Conservation (phyloP, 2,888 invertebrate genomes). For the Cyaniris semiargus region DNA sequence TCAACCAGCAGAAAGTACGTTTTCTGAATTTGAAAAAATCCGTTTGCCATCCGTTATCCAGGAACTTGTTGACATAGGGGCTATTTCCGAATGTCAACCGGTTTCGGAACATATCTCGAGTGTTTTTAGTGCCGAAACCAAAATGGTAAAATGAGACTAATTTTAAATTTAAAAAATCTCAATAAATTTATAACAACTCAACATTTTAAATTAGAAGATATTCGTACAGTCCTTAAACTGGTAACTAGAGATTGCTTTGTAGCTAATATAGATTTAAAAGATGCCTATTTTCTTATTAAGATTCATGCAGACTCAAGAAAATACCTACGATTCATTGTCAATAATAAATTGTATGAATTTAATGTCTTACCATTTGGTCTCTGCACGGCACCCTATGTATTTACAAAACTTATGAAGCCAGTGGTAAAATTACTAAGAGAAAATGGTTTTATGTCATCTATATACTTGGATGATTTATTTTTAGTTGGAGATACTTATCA, state of each 20-base stretch:
- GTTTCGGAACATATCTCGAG: no score
- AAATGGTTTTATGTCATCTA: no score
- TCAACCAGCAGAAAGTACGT: neutral
- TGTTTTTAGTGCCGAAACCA: no score
- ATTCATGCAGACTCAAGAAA: neutral
- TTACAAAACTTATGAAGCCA: neutral
- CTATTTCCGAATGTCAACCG: no score
- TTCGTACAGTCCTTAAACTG: neutral
- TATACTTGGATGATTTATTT: no score
- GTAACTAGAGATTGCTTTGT: neutral
- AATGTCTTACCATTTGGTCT: neutral
- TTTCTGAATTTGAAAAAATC: neutral
- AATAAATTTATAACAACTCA: neutral
- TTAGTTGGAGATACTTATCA: no score
- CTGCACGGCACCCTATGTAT: neutral
- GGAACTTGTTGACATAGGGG: no score
- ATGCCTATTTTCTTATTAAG: neutral
- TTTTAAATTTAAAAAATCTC: neutral
- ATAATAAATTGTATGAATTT: neutral
- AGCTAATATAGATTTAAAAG: neutral
- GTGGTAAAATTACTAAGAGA: neutral
- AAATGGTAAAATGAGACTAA: no score
- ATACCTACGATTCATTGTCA: neutral
- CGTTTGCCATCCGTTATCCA: neutral
- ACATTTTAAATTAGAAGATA: neutral